These are phyloP conservation scores for Xylota segnis DNA, from an alignment of 2,888 invertebrate species.

Conservation along the genomic window DNA sequence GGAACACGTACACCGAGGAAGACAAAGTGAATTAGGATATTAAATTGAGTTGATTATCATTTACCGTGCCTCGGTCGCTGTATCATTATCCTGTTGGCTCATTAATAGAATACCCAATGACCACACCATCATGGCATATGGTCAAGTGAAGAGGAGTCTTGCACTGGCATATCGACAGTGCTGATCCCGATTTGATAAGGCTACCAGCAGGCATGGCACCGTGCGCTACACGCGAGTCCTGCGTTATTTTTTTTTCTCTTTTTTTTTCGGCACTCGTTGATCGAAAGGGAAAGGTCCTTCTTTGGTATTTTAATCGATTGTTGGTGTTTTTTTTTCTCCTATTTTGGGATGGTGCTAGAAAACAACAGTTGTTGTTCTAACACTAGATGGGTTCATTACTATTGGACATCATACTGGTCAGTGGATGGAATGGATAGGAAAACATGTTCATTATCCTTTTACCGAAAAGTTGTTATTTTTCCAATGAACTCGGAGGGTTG, in stretches of 20 bases:
- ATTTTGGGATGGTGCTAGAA: slow-evolving; percentile 51
- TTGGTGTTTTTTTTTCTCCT: slow-evolving; percentile 35
- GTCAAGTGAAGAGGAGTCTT: slow-evolving; percentile 56
- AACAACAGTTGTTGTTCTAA: slow-evolving; percentile 72
- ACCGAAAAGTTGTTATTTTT: slow-evolving; percentile 43
- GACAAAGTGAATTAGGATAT: slow-evolving; percentile 74
- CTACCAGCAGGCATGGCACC: slow-evolving; percentile 73
- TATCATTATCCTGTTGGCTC: slow-evolving; percentile 75
- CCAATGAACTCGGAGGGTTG: slow-evolving; percentile 31
- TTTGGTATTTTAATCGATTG: slow-evolving; percentile 55
- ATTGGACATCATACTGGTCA: slow-evolving; percentile 61
- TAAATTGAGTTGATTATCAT: slow-evolving; percentile 69
- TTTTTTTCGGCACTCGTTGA: too few species aligned
- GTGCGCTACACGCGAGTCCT: slow-evolving; percentile 74
- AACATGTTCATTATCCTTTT: slow-evolving; percentile 71
- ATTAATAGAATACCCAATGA: slow-evolving; percentile 73
- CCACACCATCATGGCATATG: slow-evolving; percentile 66
- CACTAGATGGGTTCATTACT: slow-evolving; percentile 66
- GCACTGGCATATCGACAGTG: slow-evolving; percentile 37
- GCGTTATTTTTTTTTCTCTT: slow-evolving; percentile 5
- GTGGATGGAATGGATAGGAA: slow-evolving; percentile 9
- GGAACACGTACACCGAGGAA: slow-evolving; percentile 47
- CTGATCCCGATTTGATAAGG: slow-evolving; percentile 74
- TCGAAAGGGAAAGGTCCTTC: slow-evolving; percentile 63
- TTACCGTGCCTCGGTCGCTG: slow-evolving; percentile 23